Base-by-base conservation (phyloP, 2,888 invertebrate genomes). In the Mactromeris polynyma region DNA sequence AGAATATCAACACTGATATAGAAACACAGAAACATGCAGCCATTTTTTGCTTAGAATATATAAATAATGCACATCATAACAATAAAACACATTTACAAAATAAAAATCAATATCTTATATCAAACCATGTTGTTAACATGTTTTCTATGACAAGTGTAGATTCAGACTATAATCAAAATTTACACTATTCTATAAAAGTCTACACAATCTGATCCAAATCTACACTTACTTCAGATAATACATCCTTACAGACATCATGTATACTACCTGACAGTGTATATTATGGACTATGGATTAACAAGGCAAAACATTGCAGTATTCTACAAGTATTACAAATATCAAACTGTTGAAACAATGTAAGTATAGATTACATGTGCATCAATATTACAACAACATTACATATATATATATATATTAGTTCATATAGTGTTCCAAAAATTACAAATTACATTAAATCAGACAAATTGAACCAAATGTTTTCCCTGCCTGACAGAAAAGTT, bases 11-110 rank as follows among this genome's bases (percentile, higher is more conserved):
- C 58, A 64, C 58, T 26, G n/a, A 26, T 51, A 51, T 51, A 51
- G 17, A 51, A 51, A 51, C 51, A 19, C n/a, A n/a, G n/a, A n/a
- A n/a, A n/a, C 17, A 51, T 51, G 54, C n/a, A 64, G 58, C 58
- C 58, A 64, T 64, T 64, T 64, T 64, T 64, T 64, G 58, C 26
- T 64, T 64, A 64, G n/a, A 64, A 64, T 64, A 64, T 64, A 64
- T 64, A 26, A 64, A 64, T 64, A 26, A 64, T 64, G 26, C 26
- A 64, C n/a, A 64, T 64, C 58, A 64, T 64, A 26, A 64, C 58
- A 64, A 64, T 64, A 64, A 64, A 64, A 64, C 26, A 64, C 26
- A 64, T 64, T 64, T 64, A 64, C 58, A 64, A 64, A 26, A 64
- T 64, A 64, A 64, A 64, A 64, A 64, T 64, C 58, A 26, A 64